Evolutionary conservation across 2,888 invertebrate species (phyloP), one percentile per base, ranked within the genome.

Genomic region (Ditylenchus weischeri): DNA sequence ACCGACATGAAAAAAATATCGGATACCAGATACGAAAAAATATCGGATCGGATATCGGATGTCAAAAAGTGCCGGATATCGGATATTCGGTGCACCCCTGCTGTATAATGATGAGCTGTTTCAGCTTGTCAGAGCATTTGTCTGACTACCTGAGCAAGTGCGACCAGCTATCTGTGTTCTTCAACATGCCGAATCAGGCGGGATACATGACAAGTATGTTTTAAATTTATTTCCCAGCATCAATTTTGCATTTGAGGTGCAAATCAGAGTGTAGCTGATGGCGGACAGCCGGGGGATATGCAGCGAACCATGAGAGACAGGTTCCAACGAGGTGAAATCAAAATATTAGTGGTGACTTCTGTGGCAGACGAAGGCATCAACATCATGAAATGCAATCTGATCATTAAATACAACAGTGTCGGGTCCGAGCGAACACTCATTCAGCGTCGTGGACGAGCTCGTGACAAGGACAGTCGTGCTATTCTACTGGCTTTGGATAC

Each of bases 291-390:
- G 19, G 38, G 49, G 8, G 63, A 62, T 23, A 60, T 64, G 54
- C 79, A 79, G 58, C 48, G 66, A 21, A 36, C 15, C 1, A 72
- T 64, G 18, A 54, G 78, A 15, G 64, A 72, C 5, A 63, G 54
- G 11, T 79, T 78, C 71, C 69, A 70, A 59, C 65, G 51, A 13
- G 79, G 79, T 35, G 18, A 21, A 43, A 48, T 64, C 29, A 62
- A 77, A 69, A 67, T 75, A 6, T 68, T 81, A 6, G 79, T 81
- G 11, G 75, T 80, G 0, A 81, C 81, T 0, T 79, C 81, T 0
- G 80, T 81, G n/a, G 75, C 79, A 7, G 81, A 81, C 43, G 81
- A 81, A 71, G 81, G 80, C 66, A 65, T 81, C 43, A 81, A 81
- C 59, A 78, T 81, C 29, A 58, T 72, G 11, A 73, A 76, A 0